Evolutionary conservation across 2,113 vertebrate genomes (phyloP), one percentile per base, ranked within the genome.

Genomic region (Salvelinus namaycush): DNA sequence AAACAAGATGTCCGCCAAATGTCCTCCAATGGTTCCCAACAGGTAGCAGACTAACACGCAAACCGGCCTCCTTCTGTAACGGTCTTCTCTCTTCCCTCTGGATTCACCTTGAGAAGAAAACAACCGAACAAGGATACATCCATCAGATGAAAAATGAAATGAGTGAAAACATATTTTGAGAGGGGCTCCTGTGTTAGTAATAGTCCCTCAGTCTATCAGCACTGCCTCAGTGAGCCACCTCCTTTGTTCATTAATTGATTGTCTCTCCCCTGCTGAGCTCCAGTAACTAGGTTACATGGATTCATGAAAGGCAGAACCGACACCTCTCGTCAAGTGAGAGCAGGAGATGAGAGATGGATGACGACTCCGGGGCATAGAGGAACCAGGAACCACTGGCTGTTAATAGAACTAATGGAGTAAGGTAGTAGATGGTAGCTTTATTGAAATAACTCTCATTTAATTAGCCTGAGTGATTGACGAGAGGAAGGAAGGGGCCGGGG

Each of bases 201-300:
- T 84, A 89, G 83, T 84, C 81, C 83, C 79, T 18, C 87, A 84
- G 83, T 84, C 59, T 70, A 48, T 69, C 82, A 78, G 70, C 79
- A 79, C 27, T 8, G 11, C 84, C 90, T 87, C 89, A 78, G 83
- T 79, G 87, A 92, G 90, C 76, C 78, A 84, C 83, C 86, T 88
- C 83, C 90, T 91, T 92, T 92, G 90, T 92, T 92, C 90, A 92
- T 91, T 92, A 92, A 92, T 92, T 92, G 90, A 92, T 92, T 91
- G 89, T 85, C 88, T 44, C 39, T 88, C 81, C 90, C 91, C 89
- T 85, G 86, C 88, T 83, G 88, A 83, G 90, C 88, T 88, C 85
- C 91, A 87, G 90, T 90, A 92, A 91, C 90, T 92, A 90, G 91
- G 91, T 92, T 92, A 91, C 89, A 84, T 78, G 79, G 87, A 90